Evolutionary conservation across 2,797 vertebrate species (phyloP).

Genomic region (Premnoplex brunnescens): DNA sequence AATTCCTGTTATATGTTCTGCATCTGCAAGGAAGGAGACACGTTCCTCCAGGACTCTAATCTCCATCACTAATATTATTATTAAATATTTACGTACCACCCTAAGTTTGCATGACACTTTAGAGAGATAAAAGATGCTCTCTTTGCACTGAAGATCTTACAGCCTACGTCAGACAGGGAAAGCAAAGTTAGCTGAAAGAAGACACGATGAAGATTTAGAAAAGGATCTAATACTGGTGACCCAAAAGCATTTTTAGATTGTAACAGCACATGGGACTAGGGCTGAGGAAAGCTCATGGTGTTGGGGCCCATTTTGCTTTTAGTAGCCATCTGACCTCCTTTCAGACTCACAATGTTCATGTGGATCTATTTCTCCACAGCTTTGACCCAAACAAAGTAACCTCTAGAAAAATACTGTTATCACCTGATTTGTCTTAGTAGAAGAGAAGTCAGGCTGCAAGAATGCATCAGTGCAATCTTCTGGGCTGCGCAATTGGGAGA

Average conservation of each 20-base stretch:
- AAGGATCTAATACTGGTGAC: background rate
- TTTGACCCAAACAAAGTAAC: background rate
- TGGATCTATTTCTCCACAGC: background rate
- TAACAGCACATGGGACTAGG: background rate
- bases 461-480: background rate
- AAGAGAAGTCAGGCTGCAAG: background rate
- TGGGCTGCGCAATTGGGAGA: background rate
- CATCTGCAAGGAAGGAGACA: background rate
- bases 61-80: conserved; percentile 42
- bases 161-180: background rate
- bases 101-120: background rate
- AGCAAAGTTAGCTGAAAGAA: conserved; percentile 6
- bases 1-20: background rate
- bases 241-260: conserved; percentile 27
- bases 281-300: background rate
- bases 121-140: conserved; percentile 37
- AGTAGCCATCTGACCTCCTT: background rate
- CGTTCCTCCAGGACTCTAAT: background rate
- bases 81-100: conserved; percentile 44
- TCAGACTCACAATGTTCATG: background rate
- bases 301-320: background rate
- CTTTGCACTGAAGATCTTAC: conserved; percentile 39
- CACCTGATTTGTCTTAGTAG: background rate
- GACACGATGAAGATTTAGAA: background rate
- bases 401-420: background rate